Evolutionary conservation across 2,888 invertebrate species (phyloP), one percentile per base, ranked within the genome.

Genomic region (Ernsta delagoae): DNA sequence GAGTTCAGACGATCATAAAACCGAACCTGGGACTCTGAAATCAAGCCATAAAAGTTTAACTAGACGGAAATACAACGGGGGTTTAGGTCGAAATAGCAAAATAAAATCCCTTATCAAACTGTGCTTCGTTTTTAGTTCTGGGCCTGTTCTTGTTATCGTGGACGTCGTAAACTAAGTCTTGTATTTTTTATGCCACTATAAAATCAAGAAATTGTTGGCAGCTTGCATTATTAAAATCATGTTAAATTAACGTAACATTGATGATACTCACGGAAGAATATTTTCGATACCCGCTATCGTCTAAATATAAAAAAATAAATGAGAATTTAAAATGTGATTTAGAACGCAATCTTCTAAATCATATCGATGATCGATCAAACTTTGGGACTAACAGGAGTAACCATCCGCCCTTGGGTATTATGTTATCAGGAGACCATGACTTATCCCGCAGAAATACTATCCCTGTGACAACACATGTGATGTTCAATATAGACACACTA

Each of bases 11-110:
- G 67, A 67, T 56, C 67, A 67, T 67, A 67, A 67, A 67, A 67
- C 67, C 56, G 67, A 67, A 67, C 67, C 67, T 67, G 67, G 48
- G 61, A 61, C 67, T 67, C 54, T 61, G 67, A 67, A 67, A 67
- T 67, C 67, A 67, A 67, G 67, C 45, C 67, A 56, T 67, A 67
- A 67, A 67, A 67, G 67, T 67, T 61, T 67, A 67, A 67, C 61
- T 61, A 67, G 67, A 61, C 60, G 67, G 67, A 67, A 67, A 67
- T 56, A 61, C 61, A 67, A 66, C 54, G 54, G 67, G 56, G 61
- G 57, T 50, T 68, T 68, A 62, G 68, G 61, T 48, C 62, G 61
- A 62, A 68, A 57, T 68, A 57, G 61, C 56, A 39, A 56, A 62
- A 61, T 68, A 62, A 62, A 68, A 57, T 57, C 57, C 65, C 67